Evolutionary conservation across 2,797 vertebrate genomes (phyloP), one percentile per base, ranked within the genome.

Genomic region (Perodicticus potto): DNA sequence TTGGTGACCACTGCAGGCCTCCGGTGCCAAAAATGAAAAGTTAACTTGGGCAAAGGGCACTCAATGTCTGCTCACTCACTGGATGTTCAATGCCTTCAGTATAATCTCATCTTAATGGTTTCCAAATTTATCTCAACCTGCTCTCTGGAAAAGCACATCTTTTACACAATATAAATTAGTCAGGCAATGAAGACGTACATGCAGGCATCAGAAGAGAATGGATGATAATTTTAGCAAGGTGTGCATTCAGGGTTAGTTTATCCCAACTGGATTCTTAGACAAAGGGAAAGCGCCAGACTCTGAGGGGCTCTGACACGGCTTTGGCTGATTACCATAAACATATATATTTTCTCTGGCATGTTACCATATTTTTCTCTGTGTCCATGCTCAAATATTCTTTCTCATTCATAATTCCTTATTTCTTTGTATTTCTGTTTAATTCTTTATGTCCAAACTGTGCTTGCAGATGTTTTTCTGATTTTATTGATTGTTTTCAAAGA

Each of bases 21-120:
- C 1, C 96, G 89, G 55, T 40, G 40, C 74, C 82, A 63, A 97
- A 96, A 5, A 63, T 92, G 94, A 96, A 94, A 96, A 32, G 61
- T 95, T 85, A 93, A 85, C 84, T 97, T 85, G 78, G 84, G 95
- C 95, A 97, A 97, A 98, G 97, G 74, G 86, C 95, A 94, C 29
- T 0, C 78, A 91, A 84, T 72, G 70, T 88, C 94, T 89, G 69
- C 40, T 76, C 85, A 96, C 74, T 96, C 93, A 67, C 0, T 63
- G 55, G 81, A 85, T 88, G 96, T 93, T 96, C 95, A 72, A 27
- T 97, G 92, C 96, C 87, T 95, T 98, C 93, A 77, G 97, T 97
- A 98, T 95, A 97, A 97, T 86, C 96, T 98, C 97, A 88, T 70
- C 97, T 97, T 98, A 98, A 98, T 97, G 95, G 96, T 97, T 97